Evolutionary conservation across 2,797 vertebrate species (phyloP), one percentile per base, ranked within the genome.

Genomic region (Nannoperca australis): DNA sequence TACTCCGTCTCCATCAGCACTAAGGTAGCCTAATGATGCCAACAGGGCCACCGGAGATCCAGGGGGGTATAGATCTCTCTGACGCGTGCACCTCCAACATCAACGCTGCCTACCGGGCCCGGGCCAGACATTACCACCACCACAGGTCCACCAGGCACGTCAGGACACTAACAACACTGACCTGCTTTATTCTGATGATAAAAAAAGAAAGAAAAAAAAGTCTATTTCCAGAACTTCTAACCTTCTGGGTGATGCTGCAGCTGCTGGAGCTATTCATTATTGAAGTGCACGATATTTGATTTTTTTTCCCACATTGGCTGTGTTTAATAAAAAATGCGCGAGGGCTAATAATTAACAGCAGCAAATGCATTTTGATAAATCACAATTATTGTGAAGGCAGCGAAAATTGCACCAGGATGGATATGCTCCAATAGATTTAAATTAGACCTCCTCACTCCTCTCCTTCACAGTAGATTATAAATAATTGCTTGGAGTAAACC

Each of bases 361-460:
- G 81, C 73, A 68, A 76, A 83, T 79, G 55, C 63, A 80, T 89
- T 90, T 70, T 76, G 76, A 93, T 92, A 91, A 92, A 93, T 93
- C 90, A 88, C 82, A 92, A 91, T 94, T 93, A 92, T 88, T 82
- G 82, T 85, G 84, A 92, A 89, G 85, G 86, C 83, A 78, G 79
- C 30, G 74, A 78, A 90, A 92, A 93, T 87, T 91, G 86, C 86
- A 85, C 56, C 51, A 77, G 79, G 85, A 88, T 86, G 88, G 88
- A 85, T 87, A 85, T 85, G 89, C 85, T 87, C 81, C 40, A 59
- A 74, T 87, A 87, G 85, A 88, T 86, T 90, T 63, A 81, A 90
- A 92, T 90, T 89, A 89, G 84, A 85, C 79, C 80, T 72, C 73
- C 85, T 71, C 87, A 87, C 82, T 84, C 38, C 85, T 92, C 83